Base-by-base conservation (phyloP, 2,113 vertebrate species). In the Chrysochloris asiatica region DNA sequence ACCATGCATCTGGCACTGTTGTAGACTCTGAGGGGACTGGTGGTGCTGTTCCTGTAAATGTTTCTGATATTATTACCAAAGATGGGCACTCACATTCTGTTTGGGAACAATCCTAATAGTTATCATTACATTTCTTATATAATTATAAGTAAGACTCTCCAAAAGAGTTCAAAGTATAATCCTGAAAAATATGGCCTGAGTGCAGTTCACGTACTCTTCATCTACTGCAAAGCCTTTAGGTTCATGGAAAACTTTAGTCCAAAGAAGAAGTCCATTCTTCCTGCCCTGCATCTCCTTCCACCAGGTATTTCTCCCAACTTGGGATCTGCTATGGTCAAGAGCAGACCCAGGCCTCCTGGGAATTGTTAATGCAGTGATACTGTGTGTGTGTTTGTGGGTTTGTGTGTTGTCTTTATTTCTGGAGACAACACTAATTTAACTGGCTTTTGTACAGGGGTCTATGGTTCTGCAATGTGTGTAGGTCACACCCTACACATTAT, bases 401-500 rank as follows among this genome's bases (percentile, higher is more conserved):
- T 33, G 28, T 14, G 16, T 43, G 16, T 26, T n/a, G 33, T 30
- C 13, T 48, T 21, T 71, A 38, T 38, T 81, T 77, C 61, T 61
- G 61, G 43, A 38, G 2, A 47, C 33, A 50, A 9, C 9, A 6
- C 28, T 61, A 4, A 24, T 4, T n/a, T 41, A 86, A 6, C 11
- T n/a, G 78, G 47, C 45, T 38, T 4, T 38, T 67, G 3, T 1
- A 6, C 43, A 54, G 8, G 33, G 5, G 6, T 43, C 36, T 43
- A 2, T 52, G 41, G 36, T 43, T 6, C 4, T 3, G 61, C 11
- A n/a, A n/a, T n/a, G n/a, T n/a, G n/a, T n/a, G n/a, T n/a, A 6
- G 3, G 3, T 41, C 30, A 2, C 50, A n/a, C n/a, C n/a, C 3
- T 0, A 30, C 73, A 22, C 10, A 4, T 5, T 16, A 2, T 77